These are phyloP conservation scores for Chromoteleia sp. DNA, from an alignment of 2,888 invertebrate genomes.

Conservation along the genomic window DNA sequence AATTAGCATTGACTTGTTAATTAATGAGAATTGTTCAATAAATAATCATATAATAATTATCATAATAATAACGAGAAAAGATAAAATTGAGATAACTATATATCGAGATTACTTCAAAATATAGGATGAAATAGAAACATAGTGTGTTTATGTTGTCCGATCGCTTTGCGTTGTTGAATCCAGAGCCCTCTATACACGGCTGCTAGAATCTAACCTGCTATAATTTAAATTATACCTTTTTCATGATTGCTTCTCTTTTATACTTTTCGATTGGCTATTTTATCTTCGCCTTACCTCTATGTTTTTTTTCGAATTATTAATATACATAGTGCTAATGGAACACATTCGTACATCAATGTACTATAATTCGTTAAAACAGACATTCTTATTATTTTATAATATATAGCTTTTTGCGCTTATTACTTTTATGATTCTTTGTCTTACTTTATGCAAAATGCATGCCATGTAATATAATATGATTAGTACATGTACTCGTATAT, in stretches of 20 bases:
- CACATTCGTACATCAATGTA: conserved; percentile 63
- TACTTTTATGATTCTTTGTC: conserved; percentile 12
- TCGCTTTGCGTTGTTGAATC: conserved; percentile 43
- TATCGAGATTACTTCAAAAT: conserved; percentile 22
- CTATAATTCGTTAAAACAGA: conserved; percentile 43
- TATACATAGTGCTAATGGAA: conserved; percentile 68
- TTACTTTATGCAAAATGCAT: conserved; percentile 50
- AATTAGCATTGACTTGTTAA: too few relatives aligned
- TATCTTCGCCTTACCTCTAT: conserved; percentile 49
- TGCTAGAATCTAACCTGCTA: conserved; percentile 52
- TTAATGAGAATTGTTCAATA: too few relatives aligned
- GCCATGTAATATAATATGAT: conserved; percentile 57
- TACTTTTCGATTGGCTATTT: conserved; percentile 6
- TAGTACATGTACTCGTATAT: conserved; percentile 25
- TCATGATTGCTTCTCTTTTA: conserved; percentile 1
- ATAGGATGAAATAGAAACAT: conserved; percentile 24
- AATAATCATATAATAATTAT: conserved; percentile 34
- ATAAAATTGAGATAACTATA: conserved; percentile 31
- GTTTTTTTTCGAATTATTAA: conserved; percentile 56
- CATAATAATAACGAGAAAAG: conserved; percentile 27
- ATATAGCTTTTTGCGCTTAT: conserved; percentile 18
- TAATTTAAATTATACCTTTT: conserved; percentile 48
- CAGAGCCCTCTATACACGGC: conserved; percentile 47
- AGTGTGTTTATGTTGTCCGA: conserved; percentile 19
- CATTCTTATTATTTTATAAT: conserved; percentile 21